A percentile compares a stretch with the other conserved stretches of the same genome.
These are phyloP conservation scores for Pseudonaja textilis DNA, from an alignment of 2,113 vertebrate genomes.

Conservation along the genomic window DNA sequence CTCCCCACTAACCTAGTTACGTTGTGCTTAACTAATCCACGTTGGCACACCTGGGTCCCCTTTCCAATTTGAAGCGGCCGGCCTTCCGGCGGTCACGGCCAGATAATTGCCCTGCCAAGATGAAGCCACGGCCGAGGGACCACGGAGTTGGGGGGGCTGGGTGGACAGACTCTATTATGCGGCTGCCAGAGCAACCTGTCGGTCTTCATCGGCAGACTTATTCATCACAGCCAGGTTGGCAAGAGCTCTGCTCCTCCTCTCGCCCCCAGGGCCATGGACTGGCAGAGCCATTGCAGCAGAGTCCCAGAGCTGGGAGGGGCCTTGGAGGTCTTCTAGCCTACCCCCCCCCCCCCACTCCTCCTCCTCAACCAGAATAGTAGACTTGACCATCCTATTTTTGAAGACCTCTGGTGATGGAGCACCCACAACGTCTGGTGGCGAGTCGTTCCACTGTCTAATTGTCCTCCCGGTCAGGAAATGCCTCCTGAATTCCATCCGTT, in stretches of 20 bases:
- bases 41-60: not conserved
- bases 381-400: no score
- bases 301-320: not conserved
- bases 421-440: no score
- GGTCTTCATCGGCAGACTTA: not conserved
- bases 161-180: not conserved
- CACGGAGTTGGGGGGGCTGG: not conserved
- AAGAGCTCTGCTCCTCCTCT: not conserved
- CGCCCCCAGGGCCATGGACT: not conserved
- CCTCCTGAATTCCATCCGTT: no score
- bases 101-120: not conserved
- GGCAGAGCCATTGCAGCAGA: fast-evolving
- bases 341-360: no score
- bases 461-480: no score
- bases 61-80: not conserved
- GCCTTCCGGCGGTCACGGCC: not conserved
- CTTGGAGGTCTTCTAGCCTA: no score
- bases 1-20: not conserved
- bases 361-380: no score
- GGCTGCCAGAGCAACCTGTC: not conserved
- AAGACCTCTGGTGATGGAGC: no score
- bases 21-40: not conserved
- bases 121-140: not conserved
- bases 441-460: no score
- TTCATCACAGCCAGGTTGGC: not conserved